Evolutionary conservation across 2,113 vertebrate genomes (phyloP).

Genomic region (Alligator sinensis): DNA sequence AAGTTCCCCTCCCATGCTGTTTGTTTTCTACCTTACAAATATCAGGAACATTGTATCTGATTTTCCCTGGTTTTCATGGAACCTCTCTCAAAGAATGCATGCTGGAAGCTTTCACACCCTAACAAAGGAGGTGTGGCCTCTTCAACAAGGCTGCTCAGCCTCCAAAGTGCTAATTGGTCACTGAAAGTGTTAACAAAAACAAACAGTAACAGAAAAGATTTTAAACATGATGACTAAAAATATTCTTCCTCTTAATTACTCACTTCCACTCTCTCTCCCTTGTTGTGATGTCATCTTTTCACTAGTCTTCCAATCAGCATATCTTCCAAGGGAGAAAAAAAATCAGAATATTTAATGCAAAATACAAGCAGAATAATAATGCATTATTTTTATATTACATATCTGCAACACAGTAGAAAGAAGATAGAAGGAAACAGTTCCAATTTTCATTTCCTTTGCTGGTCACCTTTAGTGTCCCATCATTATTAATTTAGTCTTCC

Average conservation of each 20-base stretch:
- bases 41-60: background rate
- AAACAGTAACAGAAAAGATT: background rate
- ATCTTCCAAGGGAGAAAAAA: conserved; percentile 30
- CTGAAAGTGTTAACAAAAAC: background rate
- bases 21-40: background rate
- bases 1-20: background rate
- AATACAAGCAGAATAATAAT: conserved; percentile 66
- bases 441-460: conserved; percentile 55
- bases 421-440: background rate
- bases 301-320: background rate
- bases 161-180: background rate
- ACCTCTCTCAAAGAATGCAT: rapidly evolving
- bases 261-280: background rate
- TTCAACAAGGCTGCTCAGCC: background rate
- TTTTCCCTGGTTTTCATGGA: background rate
- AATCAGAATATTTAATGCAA: conserved; percentile 34
- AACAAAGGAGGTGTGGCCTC: background rate
- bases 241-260: background rate
- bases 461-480: conserved; percentile 36
- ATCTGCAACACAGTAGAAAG: background rate
- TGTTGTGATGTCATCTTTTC: background rate
- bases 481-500: conserved; percentile 35
- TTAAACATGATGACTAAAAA: background rate
- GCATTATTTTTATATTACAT: background rate
- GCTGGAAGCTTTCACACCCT: background rate